Evolutionary conservation across 2,888 invertebrate species (phyloP), one percentile per base, ranked within the genome.

Genomic region (Schizaphis graminum): DNA sequence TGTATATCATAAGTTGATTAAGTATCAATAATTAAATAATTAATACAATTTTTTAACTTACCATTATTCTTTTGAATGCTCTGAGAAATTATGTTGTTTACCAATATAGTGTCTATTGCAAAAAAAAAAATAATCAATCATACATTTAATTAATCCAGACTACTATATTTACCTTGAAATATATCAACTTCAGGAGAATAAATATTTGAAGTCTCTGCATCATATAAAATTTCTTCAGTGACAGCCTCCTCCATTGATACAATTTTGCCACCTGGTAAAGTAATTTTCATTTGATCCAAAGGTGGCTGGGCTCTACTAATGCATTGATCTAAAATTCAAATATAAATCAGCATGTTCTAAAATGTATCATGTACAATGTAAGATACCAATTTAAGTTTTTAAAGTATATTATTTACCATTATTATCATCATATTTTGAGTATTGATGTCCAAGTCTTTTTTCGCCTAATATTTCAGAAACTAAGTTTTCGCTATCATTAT

Each of bases 361-460:
- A 47, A 47, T 47, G 47, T 47, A 47, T 47, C 47, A 47, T 47
- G 47, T 47, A 47, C 47, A 47, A 47, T 47, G 47, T 47, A 47
- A 47, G 47, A 47, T 47, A 47, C 47, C 47, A 47, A 47, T 47
- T 47, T 47, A 47, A 47, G 47, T 47, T 47, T 47, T 47, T 47
- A 47, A 47, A 47, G 8, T 85, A 85, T 85, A 85, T 41, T 85
- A 85, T 85, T 85, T 85, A 85, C 85, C 85, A 85, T 85, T 85
- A 41, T 85, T 44, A 85, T 85, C 44, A 85, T 85, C 47, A 47
- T 47, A 47, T 47, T 47, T 47, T 47, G 47, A 47, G 47, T 47
- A 87, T 13, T 87, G n/a, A 41, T 16, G n/a, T n/a, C 41, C 49
- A n/a, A 49, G 49, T 16, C n/a, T 16, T 87, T 53, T 87, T 8